Conservation (phyloP, 2,888 invertebrate species). For the Sturmia bella region DNA sequence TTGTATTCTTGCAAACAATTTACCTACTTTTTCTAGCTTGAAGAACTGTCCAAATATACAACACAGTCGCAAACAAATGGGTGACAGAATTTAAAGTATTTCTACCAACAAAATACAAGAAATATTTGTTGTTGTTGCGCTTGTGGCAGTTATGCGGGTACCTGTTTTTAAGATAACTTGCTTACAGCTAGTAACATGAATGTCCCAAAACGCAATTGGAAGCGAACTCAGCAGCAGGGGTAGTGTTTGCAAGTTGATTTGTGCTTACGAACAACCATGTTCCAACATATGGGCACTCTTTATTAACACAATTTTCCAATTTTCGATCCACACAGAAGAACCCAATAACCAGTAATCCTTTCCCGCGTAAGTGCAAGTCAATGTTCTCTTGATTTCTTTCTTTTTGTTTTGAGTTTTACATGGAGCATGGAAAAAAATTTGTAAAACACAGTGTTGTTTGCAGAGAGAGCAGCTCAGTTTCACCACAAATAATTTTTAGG, state of each 20-base stretch:
- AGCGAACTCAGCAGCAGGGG: neutral
- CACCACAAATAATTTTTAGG: too few relatives aligned
- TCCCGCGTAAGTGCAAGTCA: slow-evolving; percentile 19
- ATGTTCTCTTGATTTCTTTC: neutral
- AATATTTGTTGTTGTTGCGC: too few relatives aligned
- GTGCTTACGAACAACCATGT: neutral
- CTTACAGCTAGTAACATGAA: too few relatives aligned
- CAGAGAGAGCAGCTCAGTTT: neutral
- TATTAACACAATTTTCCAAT: slow-evolving; percentile 59
- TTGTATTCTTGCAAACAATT: too few relatives aligned
- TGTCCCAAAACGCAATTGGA: too few relatives aligned
- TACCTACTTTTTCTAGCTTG: too few relatives aligned
- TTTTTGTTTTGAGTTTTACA: neutral
- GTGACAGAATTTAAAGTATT: too few relatives aligned
- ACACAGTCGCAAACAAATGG: too few relatives aligned
- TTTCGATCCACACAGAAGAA: slow-evolving; percentile 48
- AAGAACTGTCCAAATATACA: too few relatives aligned
- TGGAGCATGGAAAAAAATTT: neutral
- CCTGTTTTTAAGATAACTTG: too few relatives aligned
- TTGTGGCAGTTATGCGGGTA: too few relatives aligned
- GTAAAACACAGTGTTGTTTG: neutral
- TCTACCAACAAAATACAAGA: too few relatives aligned
- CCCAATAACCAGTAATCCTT: slow-evolving; percentile 47
- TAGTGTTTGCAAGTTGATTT: neutral
- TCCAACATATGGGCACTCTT: neutral